These are phyloP conservation scores for Pseudochirops corinnae DNA, from an alignment of 2,797 vertebrate species.

Conservation along the genomic window DNA sequence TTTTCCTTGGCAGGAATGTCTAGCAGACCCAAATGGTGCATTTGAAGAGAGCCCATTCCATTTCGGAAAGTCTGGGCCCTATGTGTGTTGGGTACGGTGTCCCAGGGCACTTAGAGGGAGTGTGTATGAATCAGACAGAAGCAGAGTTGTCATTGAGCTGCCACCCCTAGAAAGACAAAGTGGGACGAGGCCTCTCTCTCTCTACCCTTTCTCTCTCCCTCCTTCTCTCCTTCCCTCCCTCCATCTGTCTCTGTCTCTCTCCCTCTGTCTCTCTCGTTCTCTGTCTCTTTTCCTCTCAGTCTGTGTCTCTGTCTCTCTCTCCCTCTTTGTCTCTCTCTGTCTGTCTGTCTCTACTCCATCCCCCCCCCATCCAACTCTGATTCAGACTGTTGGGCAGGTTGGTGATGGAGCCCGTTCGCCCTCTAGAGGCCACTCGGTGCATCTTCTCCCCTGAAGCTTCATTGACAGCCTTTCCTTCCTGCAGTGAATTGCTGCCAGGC, in stretches of 20 bases:
- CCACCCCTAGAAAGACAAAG: slow-evolving; percentile 14
- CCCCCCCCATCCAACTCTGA: too few relatives aligned
- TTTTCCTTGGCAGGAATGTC: slow-evolving; percentile 74
- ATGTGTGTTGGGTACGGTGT: background rate
- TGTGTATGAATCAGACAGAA: slow-evolving; percentile 5
- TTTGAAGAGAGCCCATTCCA: slow-evolving; percentile 13
- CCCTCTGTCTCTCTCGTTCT: too few relatives aligned
- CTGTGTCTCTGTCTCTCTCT: too few relatives aligned
- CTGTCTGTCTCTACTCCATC: too few relatives aligned
- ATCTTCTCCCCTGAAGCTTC: slow-evolving; percentile 26
- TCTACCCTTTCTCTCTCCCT: too few relatives aligned
- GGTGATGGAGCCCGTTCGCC: slow-evolving; percentile 53
- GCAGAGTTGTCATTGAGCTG: background rate
- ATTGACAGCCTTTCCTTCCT: slow-evolving; percentile 7
- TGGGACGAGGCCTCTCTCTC: slow-evolving; percentile 8
- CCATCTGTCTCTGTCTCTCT: too few relatives aligned
- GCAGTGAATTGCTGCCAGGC: background rate
- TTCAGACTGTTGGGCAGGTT: background rate
- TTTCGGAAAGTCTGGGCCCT: slow-evolving; percentile 38
- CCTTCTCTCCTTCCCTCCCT: too few relatives aligned
- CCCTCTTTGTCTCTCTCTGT: too few relatives aligned
- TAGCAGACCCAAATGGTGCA: slow-evolving; percentile 66
- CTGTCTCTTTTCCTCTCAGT: too few relatives aligned
- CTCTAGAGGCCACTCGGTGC: slow-evolving; percentile 60
- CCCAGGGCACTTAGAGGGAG: background rate